A percentile compares a stretch with the other conserved stretches of the same genome.
Evolutionary conservation across 2,113 vertebrate species (phyloP).

Genomic region (Fulmarus glacialis): DNA sequence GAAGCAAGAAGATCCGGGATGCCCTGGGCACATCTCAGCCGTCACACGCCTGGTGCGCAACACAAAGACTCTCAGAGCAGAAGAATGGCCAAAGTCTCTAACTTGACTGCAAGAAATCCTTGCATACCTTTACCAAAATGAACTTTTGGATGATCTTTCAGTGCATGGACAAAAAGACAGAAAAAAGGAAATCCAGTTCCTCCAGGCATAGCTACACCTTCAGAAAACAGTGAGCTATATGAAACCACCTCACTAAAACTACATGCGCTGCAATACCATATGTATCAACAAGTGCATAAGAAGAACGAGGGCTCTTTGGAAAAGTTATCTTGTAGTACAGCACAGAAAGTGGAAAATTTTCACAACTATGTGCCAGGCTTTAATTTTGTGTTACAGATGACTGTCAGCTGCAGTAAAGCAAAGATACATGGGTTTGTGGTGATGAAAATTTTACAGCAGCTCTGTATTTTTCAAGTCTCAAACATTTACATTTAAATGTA

Average conservation of each 20-base stretch:
- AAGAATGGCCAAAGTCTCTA: not conserved
- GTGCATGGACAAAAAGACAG: not conserved
- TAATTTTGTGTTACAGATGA: not conserved
- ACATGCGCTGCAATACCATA: not conserved
- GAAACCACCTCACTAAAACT: not conserved
- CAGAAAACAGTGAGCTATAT: not conserved
- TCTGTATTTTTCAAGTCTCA: conserved; percentile 12
- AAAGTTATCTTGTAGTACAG: not conserved
- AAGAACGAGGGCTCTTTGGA: not conserved
- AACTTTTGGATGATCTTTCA: not conserved
- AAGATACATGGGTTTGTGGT: not conserved
- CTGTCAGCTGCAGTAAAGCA: not conserved
- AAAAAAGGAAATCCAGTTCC: not conserved
- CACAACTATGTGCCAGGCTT: not conserved
- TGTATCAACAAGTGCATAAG: not conserved
- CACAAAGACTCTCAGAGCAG: not conserved
- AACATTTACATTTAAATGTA: conserved; percentile 42
- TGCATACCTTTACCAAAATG: not conserved
- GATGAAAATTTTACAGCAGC: conserved; percentile 1
- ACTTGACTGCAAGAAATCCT: not conserved
- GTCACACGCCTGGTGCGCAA: not conserved
- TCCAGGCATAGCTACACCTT: not conserved
- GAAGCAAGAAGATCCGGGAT: not conserved
- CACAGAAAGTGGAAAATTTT: not conserved
- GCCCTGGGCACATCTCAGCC: not conserved